Base-by-base conservation (phyloP, 2,797 vertebrate species). In the Florisuga fusca region DNA sequence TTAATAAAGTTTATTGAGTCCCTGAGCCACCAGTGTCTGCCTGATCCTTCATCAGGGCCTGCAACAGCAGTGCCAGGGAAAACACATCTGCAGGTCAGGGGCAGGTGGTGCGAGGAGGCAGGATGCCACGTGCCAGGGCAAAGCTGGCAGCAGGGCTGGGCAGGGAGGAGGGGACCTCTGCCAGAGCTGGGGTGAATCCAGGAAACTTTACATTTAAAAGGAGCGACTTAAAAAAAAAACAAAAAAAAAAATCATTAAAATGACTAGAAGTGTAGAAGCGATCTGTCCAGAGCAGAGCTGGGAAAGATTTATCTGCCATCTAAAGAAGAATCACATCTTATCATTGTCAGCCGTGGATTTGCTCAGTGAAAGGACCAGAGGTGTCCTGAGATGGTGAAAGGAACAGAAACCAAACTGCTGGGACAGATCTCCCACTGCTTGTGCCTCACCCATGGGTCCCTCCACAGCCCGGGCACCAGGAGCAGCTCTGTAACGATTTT, bases 1-100 rank as follows among this genome's bases (percentile, higher is more conserved):
- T 84, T 92, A 68, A 76, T 91, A 81, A 93, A 94, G 69, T 95
- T 94, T 90, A 93, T 86, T 66, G 91, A 96, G 79, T 79, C 87
- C 87, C 43, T 19, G 43, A 94, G 90, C 62, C 6, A 5, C 78
- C 72, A 54, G 84, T 29, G 10, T 74, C 80, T 74, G 43, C 20
- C 63, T 82, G 66, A 87, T 87, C 81, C 92, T 83, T 89, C 90
- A 80, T 80, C 78, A 85, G 50, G 58, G 21, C 51, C 72, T 69
- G 26, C 59, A 73, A 48, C 51, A 74, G 19, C 85, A 59, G 51
- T 73, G 82, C 55, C 66, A 89, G 76, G 73, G 66, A 91, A 84
- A 92, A 92, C 14, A 29, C 19, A 31, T 82, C 38, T 84, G 59
- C 55, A 89, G 21, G 6, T 72, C 59, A 33, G 78, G 55, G 38